Evolutionary conservation across 2,113 vertebrate species (phyloP).

Genomic region (Varanus salvator): DNA sequence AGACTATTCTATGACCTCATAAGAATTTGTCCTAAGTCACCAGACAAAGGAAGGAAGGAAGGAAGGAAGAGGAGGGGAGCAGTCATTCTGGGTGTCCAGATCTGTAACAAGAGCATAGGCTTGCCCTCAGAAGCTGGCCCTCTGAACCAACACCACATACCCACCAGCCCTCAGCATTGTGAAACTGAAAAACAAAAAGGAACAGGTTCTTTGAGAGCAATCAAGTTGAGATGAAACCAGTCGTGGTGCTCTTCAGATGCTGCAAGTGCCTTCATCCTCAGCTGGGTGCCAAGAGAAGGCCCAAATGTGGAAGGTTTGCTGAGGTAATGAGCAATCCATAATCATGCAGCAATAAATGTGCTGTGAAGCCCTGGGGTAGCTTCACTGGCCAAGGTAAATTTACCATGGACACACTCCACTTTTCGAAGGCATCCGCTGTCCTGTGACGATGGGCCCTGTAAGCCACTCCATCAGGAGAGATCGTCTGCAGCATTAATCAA

Average conservation of each 20-base stretch:
- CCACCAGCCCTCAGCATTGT: no score
- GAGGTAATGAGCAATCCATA: conserved; percentile 14
- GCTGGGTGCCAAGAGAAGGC: not conserved
- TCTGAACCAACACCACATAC: no score
- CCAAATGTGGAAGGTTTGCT: not conserved
- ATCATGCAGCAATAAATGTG: conserved; percentile 14
- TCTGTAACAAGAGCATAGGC: not conserved
- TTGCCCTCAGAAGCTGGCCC: no score
- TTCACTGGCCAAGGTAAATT: conserved; percentile 59
- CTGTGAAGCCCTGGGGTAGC: conserved; percentile 30
- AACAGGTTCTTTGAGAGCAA: not conserved
- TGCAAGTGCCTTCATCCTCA: not conserved
- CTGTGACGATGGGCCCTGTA: conserved; percentile 45
- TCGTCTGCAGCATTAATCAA: conserved; percentile 63
- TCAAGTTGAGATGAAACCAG: not conserved
- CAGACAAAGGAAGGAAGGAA: no score
- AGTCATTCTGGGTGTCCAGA: not conserved
- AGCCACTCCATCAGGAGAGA: conserved; percentile 44
- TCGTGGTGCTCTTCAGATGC: not conserved
- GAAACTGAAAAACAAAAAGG: not conserved
- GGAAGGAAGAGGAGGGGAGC: not conserved
- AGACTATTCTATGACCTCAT: not conserved
- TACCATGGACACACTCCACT: conserved; percentile 42
- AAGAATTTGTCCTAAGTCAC: no score
- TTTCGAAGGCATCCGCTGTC: conserved; percentile 53